These are phyloP conservation scores for Leptonema lineaticorne DNA, from an alignment of 1,140 invertebrate genomes.

Conservation along the genomic window DNA sequence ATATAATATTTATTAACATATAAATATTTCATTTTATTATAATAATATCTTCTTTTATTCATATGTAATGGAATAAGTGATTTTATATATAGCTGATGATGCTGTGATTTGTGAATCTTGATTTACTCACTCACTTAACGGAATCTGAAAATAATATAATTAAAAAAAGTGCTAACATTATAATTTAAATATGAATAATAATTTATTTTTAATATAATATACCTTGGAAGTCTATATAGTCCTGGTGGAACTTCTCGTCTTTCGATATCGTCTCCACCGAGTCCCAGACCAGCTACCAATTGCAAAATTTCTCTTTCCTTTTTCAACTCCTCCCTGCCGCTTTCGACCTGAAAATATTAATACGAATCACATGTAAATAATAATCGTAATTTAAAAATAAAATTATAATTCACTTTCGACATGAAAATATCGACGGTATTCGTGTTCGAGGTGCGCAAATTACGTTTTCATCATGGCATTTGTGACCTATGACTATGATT, in stretches of 20 bases:
- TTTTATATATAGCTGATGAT: no score
- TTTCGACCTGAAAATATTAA: slow-evolving; percentile 61
- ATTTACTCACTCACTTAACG: no score
- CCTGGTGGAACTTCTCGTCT: slow-evolving; percentile 60
- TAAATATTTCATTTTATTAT: no score
- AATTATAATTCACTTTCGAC: slow-evolving; percentile 60
- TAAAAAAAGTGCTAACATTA: no score
- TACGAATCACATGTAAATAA: no score
- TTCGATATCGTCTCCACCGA: slow-evolving; percentile 76
- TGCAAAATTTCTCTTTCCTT: slow-evolving; percentile 90
- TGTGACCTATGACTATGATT: neutral
- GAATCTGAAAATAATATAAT: no score
- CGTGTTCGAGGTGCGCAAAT: neutral
- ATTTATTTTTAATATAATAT: slow-evolving; percentile 14
- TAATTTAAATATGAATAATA: neutral
- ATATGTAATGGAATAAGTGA: no score
- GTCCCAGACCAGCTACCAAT: slow-evolving; percentile 81
- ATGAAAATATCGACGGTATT: slow-evolving; percentile 46
- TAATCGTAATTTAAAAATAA: no score
- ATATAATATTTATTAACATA: no score
- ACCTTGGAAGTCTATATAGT: slow-evolving; percentile 47
- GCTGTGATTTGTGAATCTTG: no score
- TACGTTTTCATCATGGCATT: neutral
- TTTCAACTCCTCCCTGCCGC: slow-evolving; percentile 71
- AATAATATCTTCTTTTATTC: no score